Evolutionary conservation across 2,797 vertebrate species (phyloP).

Genomic region (Tokudaia muenninki): DNA sequence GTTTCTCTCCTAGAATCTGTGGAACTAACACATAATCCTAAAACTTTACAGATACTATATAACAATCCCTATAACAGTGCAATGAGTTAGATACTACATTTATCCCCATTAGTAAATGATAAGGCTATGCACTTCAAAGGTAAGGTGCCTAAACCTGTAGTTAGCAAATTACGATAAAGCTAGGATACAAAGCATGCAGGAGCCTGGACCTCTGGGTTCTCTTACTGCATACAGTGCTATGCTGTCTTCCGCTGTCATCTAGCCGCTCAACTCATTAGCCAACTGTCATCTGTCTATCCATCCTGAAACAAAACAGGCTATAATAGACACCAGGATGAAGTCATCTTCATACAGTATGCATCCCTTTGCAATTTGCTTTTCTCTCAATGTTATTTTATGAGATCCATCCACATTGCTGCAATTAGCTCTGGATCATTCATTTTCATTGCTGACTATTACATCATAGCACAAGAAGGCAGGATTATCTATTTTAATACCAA

Average conservation of each 20-base stretch:
- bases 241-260: not conserved
- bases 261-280: not conserved
- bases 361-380: not conserved
- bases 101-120: not conserved
- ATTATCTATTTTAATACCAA: constrained; percentile 41
- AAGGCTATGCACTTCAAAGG: constrained; percentile 3
- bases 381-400: constrained; percentile 18
- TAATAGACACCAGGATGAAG: not conserved
- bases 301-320: not conserved
- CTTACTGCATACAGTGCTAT: not conserved
- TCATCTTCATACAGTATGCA: not conserved
- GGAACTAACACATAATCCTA: not conserved
- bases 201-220: not conserved
- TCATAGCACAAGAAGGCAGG: not conserved
- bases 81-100: not conserved
- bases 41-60: not conserved
- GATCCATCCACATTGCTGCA: not conserved
- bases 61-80: not conserved
- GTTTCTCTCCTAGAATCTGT: not conserved
- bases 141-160: not conserved
- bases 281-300: not conserved
- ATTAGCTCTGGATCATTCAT: constrained; percentile 23
- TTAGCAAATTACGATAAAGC: not conserved
- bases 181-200: not conserved
- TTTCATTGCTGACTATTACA: constrained; percentile 22